Base-by-base conservation (phyloP, 2,888 invertebrate genomes). In the Aporophyla nigra region DNA sequence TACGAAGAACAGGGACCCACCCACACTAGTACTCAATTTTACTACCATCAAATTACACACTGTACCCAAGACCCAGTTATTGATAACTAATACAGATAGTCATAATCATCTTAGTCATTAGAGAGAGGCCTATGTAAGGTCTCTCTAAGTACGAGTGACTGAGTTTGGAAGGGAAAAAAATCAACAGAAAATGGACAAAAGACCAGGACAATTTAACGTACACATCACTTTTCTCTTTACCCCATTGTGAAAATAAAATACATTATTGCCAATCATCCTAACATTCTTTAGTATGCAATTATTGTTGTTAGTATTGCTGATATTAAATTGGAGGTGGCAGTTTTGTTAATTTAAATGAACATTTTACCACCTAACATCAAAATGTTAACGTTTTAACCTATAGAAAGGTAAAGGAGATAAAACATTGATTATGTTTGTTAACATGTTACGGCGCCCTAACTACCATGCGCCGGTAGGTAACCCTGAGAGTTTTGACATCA, bases 401-500 rank as follows among this genome's bases (percentile, higher is more conserved):
- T 67, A 6, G 10, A 49, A 78, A 71, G 40, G 43, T 59, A 65
- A 71, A 46, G n/a, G 16, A 70, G 62, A 46, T 73, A 65, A 67
- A 83, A 61, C 24, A 53, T 40, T 54, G 16, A 58, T 16, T 24
- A 81, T 68, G 49, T 71, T 49, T 65, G 53, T 59, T 40, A 74
- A 66, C 4, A 61, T 59, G 21, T 49, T 62, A 33, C 53, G 59
- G 58, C 53, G 71, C 63, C 78, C 51, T 74, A 83, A 63, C 59
- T 9, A n/a, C 61, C 14, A 67, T 51, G 21, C n/a, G 43, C 43
- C 46, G n/a, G 54, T 80, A 83, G 16, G 54, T 84, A 81, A 73
- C 72, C 75, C 56, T 80, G 84, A 80, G 66, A 68, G 70, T 84
- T 73, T 74, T 73, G 73, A 84, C 70, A 76, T 83, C 40, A 67